Percentiles rank a stretch among this genome's conserved stretches.
These are phyloP conservation scores for Trichomycterus rosablanca DNA, from an alignment of 2,113 vertebrate species.

Conservation along the genomic window DNA sequence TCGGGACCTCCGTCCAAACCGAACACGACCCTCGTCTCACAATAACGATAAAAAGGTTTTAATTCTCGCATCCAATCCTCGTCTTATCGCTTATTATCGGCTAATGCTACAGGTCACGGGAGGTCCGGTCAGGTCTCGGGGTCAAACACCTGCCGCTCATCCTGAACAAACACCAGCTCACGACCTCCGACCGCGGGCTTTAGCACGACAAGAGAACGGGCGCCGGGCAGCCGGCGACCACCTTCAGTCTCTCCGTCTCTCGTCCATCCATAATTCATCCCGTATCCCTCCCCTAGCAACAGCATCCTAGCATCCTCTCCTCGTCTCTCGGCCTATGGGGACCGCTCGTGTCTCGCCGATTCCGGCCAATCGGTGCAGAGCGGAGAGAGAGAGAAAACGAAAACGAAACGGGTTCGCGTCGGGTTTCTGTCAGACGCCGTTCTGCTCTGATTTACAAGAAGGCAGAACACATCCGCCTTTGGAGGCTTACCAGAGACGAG, in stretches of 20 bases:
- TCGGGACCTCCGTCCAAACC: no score
- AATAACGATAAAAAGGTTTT: no score
- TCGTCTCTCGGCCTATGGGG: slow-evolving; percentile 66
- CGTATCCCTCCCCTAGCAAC: slow-evolving; percentile 84
- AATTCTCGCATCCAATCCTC: no score
- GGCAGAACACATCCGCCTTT: no score
- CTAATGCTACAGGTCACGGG: slow-evolving; percentile 64
- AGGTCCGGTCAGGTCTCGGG: slow-evolving; percentile 61
- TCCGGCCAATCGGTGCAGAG: slow-evolving; percentile 62
- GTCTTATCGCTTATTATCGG: slow-evolving; percentile 60
- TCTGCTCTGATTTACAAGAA: not conserved
- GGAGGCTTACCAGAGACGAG: no score
- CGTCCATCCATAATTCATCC: slow-evolving; percentile 91
- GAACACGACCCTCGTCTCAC: no score
- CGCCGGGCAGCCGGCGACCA: slow-evolving; percentile 54
- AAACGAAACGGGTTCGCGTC: not conserved
- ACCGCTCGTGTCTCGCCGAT: slow-evolving; percentile 55
- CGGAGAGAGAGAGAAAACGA: not conserved
- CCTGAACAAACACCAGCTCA: slow-evolving; percentile 79
- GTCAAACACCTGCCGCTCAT: slow-evolving; percentile 69
- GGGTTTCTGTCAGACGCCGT: no score
- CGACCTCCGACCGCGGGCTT: slow-evolving; percentile 70
- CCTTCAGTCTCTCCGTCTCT: slow-evolving; percentile 72
- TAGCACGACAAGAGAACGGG: slow-evolving; percentile 80
- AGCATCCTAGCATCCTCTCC: slow-evolving; percentile 81